Base-by-base conservation (phyloP, 1,140 invertebrate genomes). In the Achroia grisella region DNA sequence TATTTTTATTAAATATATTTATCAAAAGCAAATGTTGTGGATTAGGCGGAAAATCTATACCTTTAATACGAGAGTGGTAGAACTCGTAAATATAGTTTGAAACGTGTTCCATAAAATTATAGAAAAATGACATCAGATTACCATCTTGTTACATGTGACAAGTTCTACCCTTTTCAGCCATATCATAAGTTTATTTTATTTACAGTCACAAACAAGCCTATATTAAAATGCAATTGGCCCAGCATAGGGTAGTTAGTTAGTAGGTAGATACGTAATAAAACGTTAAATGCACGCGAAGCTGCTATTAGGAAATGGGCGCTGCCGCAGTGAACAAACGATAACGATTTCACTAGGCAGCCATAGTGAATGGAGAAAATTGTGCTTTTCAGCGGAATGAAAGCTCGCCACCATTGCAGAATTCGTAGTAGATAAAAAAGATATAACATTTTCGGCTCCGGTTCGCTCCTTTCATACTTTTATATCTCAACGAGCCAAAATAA, bases 331-430 rank as follows among this genome's bases (percentile, higher is more conserved):
- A 58, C 56, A 67, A 56, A 69, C 72, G 67, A 73, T 77, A 80
- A 77, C 72, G 71, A 76, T 78, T 79, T 65, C 71, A 72, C 65
- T 57, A 62, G 68, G 63, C 73, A 63, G 71, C 66, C 59, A 63
- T 68, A 71, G 52, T 71, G 72, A 80, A 83, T 71, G 65, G 71
- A 61, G 75, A 81, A 76, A 81, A 83, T 79, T 83, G 75, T 68
- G 71, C 75, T 83, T 83, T 81, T 76, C 71, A 83, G 63, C 65
- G 51, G 77, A 77, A 83, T 76, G 67, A 80, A 80, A 77, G 68
- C 70, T 61, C 57, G 69, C 64, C 55, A 62, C 63, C 62, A 56
- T 62, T 61, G 55, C 69, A 62, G 57, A 65, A 71, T 71, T 72
- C 62, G 58, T 62, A 56, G 52, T 66, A 70, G 61, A 75, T 71